phyloP scores from a whole-genome alignment of 1,140 invertebrate genomes.

The Lamellibrachia luymesi region DNA sequence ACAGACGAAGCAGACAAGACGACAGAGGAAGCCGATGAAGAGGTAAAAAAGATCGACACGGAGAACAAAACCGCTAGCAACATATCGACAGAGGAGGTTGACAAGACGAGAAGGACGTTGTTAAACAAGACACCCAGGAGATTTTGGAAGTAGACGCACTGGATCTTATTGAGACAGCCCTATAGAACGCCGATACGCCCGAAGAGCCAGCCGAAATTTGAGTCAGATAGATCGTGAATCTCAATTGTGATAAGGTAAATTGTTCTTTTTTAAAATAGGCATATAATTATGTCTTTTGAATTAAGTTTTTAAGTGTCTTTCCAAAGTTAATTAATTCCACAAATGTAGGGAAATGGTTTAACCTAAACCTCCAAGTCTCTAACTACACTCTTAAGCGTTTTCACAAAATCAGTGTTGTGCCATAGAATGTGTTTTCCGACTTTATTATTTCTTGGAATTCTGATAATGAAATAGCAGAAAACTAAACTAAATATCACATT shows the following conservation, averaged over 20 bases:
- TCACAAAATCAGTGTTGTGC: not conserved
- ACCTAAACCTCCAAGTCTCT: not conserved
- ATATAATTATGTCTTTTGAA: not conserved
- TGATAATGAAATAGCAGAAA: not conserved
- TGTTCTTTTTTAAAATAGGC: not conserved
- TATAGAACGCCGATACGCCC: not conserved
- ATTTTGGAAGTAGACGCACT: not conserved
- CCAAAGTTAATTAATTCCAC: not conserved
- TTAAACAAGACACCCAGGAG: not conserved
- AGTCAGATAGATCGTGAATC: not conserved
- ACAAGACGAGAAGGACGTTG: not conserved
- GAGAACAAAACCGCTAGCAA: not conserved
- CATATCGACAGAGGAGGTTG: not conserved
- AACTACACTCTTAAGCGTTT: not conserved
- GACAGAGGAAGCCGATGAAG: not conserved
- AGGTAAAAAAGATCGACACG: not conserved
- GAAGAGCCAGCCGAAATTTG: not conserved
- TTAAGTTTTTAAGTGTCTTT: not conserved
- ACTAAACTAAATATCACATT: not conserved
- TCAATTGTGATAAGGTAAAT: not conserved
- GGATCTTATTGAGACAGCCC: not conserved
- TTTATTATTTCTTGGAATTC: not conserved
- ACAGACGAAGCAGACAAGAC: not conserved
- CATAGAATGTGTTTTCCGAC: not conserved
- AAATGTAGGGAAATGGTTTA: not conserved